These are phyloP conservation scores for Anisognathus igniventris DNA, from an alignment of 2,797 vertebrate genomes.

Conservation along the genomic window DNA sequence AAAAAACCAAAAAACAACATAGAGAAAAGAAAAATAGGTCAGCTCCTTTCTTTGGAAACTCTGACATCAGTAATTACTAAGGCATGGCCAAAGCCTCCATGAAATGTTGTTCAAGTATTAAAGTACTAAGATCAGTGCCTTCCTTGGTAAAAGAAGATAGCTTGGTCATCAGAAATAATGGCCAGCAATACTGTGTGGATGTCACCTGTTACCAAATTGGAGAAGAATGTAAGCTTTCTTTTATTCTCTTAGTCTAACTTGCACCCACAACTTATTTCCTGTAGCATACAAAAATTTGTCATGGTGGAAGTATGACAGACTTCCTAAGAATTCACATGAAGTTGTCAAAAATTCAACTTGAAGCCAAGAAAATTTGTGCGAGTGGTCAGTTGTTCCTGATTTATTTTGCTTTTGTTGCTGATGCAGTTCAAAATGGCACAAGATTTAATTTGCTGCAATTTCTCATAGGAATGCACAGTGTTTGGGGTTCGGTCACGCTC, in stretches of 20 bases:
- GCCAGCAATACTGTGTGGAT: neutral
- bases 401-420: neutral
- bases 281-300: neutral
- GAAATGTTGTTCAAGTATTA: neutral
- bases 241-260: neutral
- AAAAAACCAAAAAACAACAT: neutral
- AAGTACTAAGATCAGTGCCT: neutral
- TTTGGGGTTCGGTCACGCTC: conserved; percentile 87
- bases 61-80: neutral
- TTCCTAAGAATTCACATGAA: neutral
- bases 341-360: neutral
- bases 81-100: neutral
- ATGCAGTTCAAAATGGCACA: neutral
- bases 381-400: neutral
- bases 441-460: neutral
- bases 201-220: rapidly evolving
- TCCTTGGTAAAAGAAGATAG: neutral
- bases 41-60: neutral
- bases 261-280: neutral
- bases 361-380: rapidly evolving
- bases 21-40: neutral
- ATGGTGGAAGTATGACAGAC: neutral
- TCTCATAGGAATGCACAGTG: conserved; percentile 74
- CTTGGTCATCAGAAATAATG: neutral
- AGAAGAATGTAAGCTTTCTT: neutral